Conservation (phyloP, 2,797 vertebrate genomes). For the Lutjanus campechanus region DNA sequence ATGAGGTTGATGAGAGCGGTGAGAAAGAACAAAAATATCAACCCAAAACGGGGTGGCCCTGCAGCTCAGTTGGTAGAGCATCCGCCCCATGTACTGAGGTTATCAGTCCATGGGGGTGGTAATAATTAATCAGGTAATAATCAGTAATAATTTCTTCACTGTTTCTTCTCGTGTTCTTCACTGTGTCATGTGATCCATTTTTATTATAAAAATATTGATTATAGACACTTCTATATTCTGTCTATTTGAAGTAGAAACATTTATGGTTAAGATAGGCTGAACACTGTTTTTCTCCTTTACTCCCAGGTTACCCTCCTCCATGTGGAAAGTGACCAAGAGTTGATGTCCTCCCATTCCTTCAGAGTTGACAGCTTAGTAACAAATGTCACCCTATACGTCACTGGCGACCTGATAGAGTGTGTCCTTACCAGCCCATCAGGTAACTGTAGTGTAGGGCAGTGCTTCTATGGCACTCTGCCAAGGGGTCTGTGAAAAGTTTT, state of each 20-base stretch:
- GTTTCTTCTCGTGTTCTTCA: no score
- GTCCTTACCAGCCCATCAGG: conserved; percentile 86
- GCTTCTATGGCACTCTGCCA: no score
- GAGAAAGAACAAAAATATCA: no score
- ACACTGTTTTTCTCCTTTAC: neutral
- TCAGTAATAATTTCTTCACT: no score
- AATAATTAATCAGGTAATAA: no score
- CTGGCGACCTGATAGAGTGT: conserved; percentile 81
- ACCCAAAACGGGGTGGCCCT: no score
- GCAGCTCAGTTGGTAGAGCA: no score
- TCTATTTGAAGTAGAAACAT: neutral
- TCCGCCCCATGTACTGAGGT: no score
- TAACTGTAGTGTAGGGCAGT: conserved; percentile 30
- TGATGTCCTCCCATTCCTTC: conserved; percentile 78
- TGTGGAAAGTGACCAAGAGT: conserved; percentile 71
- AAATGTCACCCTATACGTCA: conserved; percentile 84
- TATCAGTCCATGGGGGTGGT: no score
- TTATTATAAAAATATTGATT: neutral
- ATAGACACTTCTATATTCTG: no score
- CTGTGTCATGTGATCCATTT: neutral
- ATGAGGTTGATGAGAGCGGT: no score
- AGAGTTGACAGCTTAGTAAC: conserved; percentile 86
- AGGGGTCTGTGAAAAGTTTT: no score
- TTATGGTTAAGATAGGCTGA: neutral
- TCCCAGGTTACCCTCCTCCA: conserved; percentile 89